Percentiles rank a stretch among this genome's conserved stretches.
Evolutionary conservation across 2,888 invertebrate species (phyloP).

Genomic region (Ormyrus nitidulus): DNA sequence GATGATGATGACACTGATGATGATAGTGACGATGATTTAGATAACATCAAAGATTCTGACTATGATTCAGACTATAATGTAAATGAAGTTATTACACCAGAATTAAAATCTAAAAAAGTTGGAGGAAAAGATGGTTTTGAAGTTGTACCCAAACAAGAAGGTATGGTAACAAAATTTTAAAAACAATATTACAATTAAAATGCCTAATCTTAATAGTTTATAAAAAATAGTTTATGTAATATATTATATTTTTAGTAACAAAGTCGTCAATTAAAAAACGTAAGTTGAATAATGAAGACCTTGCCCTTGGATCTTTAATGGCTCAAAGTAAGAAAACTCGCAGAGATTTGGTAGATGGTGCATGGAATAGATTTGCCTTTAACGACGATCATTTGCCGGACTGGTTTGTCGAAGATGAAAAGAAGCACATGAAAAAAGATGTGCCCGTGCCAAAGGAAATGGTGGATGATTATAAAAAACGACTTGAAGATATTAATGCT

Average conservation of each 20-base stretch:
- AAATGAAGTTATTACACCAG: constrained; percentile 68
- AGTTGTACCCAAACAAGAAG: constrained; percentile 80
- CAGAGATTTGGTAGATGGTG: constrained; percentile 91
- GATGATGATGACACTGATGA: constrained; percentile 58
- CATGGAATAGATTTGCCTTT: constrained; percentile 95
- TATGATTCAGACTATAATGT: constrained; percentile 77
- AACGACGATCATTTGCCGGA: constrained; percentile 94
- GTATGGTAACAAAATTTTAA: constrained; percentile 70
- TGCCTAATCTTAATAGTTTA: constrained; percentile 1
- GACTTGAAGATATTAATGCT: constrained; percentile 90
- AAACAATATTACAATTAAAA: constrained; percentile 56
- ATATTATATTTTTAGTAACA: constrained; percentile 21
- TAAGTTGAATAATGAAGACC: constrained; percentile 89
- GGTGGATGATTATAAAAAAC: constrained; percentile 89
- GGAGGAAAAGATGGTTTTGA: constrained; percentile 81
- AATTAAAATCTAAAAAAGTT: constrained; percentile 67
- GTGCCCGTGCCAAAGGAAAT: constrained; percentile 91
- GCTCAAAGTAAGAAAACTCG: constrained; percentile 93
- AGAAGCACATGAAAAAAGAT: constrained; percentile 90
- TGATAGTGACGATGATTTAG: constrained; percentile 43
- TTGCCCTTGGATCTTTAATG: constrained; percentile 95
- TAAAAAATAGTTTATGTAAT: constrained; percentile 7
- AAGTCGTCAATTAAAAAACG: constrained; percentile 75
- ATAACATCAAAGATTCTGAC: constrained; percentile 41
- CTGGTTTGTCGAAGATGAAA: constrained; percentile 97